These are phyloP conservation scores for Trilocha varians DNA, from an alignment of 2,888 invertebrate species.

Conservation along the genomic window DNA sequence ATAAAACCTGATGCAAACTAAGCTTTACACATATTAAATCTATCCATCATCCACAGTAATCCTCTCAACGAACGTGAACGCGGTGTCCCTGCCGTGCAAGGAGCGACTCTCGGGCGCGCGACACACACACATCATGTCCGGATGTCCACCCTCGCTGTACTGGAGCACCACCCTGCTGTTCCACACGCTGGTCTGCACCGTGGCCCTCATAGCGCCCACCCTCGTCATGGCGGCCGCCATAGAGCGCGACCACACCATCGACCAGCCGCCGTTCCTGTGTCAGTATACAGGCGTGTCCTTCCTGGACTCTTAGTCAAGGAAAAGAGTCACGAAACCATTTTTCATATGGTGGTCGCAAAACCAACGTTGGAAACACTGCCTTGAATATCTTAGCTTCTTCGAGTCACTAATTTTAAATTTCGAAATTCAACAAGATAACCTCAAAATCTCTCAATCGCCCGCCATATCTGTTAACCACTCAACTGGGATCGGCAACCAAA, in stretches of 20 bases:
- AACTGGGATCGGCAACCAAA: no score
- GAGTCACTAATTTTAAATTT: no score
- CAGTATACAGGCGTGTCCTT: slow-evolving; percentile 11
- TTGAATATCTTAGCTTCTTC: no score
- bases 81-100: slow-evolving; percentile 74
- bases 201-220: slow-evolving; percentile 26
- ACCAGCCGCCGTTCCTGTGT: slow-evolving; percentile 31
- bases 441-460: no score
- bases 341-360: no score
- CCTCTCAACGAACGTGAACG: slow-evolving; percentile 60
- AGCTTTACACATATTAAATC: no score
- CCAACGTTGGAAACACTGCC: no score
- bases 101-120: slow-evolving; percentile 77
- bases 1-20: no score
- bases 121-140: slow-evolving; percentile 78
- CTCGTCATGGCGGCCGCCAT: slow-evolving; percentile 16
- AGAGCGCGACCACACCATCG: slow-evolving; percentile 31
- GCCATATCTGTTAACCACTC: no score
- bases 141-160: slow-evolving; percentile 72
- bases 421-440: no score
- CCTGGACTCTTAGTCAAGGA: no score
- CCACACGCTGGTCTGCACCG: slow-evolving; percentile 57
- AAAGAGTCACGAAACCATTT: no score
- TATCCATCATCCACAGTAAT: slow-evolving; percentile 24
- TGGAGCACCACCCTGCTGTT: slow-evolving; percentile 76